These are phyloP conservation scores for Malurus melanocephalus DNA, from an alignment of 2,113 vertebrate species.

Conservation along the genomic window DNA sequence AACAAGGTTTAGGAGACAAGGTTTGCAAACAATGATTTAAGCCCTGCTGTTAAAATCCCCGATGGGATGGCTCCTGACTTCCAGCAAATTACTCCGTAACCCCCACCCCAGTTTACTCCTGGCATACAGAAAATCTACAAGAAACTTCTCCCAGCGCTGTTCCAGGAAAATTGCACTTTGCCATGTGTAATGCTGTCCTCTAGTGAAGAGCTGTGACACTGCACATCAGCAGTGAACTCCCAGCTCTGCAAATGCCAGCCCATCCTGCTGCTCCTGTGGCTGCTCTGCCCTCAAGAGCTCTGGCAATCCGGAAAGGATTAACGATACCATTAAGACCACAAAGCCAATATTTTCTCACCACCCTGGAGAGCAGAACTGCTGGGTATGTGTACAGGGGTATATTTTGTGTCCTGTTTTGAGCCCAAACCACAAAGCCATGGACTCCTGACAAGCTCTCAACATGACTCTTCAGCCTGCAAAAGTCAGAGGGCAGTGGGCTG, in stretches of 20 bases:
- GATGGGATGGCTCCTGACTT: background rate
- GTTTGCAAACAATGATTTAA: background rate
- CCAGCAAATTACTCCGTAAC: background rate
- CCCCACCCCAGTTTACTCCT: background rate
- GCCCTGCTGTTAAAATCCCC: background rate
- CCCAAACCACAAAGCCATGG: background rate
- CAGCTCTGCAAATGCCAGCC: background rate
- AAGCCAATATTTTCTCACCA: background rate
- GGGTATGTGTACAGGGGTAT: too few species aligned
- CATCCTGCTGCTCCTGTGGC: background rate
- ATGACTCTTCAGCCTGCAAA: background rate
- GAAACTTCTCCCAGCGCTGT: background rate
- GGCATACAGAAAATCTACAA: fast-evolving
- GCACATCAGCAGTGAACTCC: background rate
- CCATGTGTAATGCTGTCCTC: slow-evolving; percentile 35
- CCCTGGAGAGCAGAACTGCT: background rate
- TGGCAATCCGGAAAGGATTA: background rate
- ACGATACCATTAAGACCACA: background rate
- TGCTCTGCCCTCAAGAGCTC: background rate
- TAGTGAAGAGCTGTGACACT: background rate
- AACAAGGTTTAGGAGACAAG: background rate
- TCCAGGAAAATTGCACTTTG: background rate
- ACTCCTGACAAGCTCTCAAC: background rate
- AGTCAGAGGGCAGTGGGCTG: background rate
- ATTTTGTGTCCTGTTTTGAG: background rate